These are phyloP conservation scores for Illadopsis cleaveri DNA, from an alignment of 2,113 vertebrate species.

Conservation along the genomic window DNA sequence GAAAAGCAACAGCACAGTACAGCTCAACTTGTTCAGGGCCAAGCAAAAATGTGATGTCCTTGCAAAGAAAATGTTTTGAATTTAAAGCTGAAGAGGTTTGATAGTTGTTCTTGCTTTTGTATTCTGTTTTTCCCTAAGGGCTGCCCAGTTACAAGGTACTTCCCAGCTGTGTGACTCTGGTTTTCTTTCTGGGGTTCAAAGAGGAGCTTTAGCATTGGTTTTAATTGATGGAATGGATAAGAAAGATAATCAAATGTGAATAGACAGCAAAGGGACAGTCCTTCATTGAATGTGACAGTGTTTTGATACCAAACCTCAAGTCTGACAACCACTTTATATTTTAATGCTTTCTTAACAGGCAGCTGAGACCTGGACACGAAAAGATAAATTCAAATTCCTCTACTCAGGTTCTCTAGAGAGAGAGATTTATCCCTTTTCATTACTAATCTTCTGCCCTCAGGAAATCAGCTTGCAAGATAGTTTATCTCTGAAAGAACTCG, in stretches of 20 bases:
- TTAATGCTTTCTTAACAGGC: background rate
- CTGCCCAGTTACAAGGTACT: background rate
- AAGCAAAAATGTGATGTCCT: constrained; percentile 39
- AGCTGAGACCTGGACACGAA: background rate
- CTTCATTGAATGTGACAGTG: background rate
- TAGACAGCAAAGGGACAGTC: background rate
- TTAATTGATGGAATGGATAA: background rate
- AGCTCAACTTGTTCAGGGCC: background rate
- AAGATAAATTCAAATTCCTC: background rate
- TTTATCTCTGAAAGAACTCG: background rate
- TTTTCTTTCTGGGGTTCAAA: background rate
- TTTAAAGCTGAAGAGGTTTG: background rate
- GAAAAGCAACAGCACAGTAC: constrained; percentile 10
- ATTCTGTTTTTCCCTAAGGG: background rate
- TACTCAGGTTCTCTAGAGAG: background rate
- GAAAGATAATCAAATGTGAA: background rate
- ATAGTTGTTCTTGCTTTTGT: constrained; percentile 17
- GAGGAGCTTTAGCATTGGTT: background rate
- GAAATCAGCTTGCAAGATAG: background rate
- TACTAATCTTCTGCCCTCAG: background rate
- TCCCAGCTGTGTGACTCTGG: constrained; percentile 13
- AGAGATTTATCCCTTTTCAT: background rate
- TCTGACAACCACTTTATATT: background rate
- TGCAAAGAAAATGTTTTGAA: constrained; percentile 28
- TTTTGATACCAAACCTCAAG: background rate